Percentiles rank a stretch among this genome's conserved stretches.
These are phyloP conservation scores for Ectropis crepuscularia DNA, from an alignment of 2,888 invertebrate species.

Conservation along the genomic window DNA sequence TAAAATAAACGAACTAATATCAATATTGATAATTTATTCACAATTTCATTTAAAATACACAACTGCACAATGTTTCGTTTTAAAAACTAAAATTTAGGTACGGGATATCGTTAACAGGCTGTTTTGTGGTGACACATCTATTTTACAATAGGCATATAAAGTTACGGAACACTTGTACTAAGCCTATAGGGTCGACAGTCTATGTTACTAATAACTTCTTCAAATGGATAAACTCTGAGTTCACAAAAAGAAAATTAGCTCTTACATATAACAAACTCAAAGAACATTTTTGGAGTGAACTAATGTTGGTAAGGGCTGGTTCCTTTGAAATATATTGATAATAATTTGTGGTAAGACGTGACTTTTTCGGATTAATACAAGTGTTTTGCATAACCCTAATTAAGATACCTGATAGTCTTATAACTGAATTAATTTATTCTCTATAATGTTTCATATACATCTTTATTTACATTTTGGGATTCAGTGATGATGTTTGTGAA, in stretches of 20 bases:
- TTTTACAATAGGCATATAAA: conserved; percentile 58
- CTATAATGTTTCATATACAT: conserved; percentile 76
- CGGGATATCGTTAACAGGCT: conserved; percentile 77
- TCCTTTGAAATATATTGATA: no score
- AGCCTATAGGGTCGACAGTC: no score
- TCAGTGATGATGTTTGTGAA: conserved; percentile 60
- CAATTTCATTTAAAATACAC: conserved; percentile 85
- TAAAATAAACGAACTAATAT: conserved; percentile 69
- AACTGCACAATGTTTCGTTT: conserved; percentile 83
- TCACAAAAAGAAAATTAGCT: no score
- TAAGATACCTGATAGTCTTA: conserved; percentile 60
- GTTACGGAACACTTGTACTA: no score
- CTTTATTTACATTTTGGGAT: conserved; percentile 74
- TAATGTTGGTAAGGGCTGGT: no score
- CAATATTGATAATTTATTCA: conserved; percentile 85
- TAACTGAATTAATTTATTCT: conserved; percentile 50
- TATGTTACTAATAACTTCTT: no score
- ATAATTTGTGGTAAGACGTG: no score
- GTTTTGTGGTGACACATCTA: conserved; percentile 72
- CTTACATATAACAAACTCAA: no score
- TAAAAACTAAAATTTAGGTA: conserved; percentile 83
- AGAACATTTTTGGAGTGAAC: no score
- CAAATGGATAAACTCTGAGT: no score
- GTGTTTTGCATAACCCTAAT: no score
- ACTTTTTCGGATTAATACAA: no score